Evolutionary conservation across 2,797 vertebrate genomes (phyloP).

Genomic region (Taenioides sp.): DNA sequence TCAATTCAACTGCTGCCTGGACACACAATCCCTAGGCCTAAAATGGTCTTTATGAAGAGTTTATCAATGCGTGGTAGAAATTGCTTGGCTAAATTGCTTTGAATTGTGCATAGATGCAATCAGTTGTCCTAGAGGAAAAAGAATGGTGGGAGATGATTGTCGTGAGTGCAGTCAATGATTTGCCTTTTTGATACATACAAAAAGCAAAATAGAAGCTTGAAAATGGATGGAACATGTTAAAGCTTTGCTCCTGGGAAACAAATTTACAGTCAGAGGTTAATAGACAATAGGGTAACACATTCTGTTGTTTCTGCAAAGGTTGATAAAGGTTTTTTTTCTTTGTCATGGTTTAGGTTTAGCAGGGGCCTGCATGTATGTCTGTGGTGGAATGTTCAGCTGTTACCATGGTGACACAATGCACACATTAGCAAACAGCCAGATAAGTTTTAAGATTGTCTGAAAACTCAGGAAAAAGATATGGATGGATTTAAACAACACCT

Average conservation of each 20-base stretch:
- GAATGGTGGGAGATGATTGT: slow-evolving; percentile 15
- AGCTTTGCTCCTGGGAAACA: not conserved
- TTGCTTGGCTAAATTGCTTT: slow-evolving; percentile 54
- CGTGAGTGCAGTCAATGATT: slow-evolving; percentile 18
- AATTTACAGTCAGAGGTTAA: not conserved
- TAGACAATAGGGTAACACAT: too few species aligned
- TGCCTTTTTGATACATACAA: slow-evolving; percentile 10
- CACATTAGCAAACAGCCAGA: too few species aligned
- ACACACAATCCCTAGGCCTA: slow-evolving; percentile 18
- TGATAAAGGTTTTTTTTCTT: too few species aligned
- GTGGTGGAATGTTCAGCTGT: too few species aligned
- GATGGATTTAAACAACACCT: too few species aligned
- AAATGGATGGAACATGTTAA: not conserved
- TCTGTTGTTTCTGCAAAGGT: too few species aligned
- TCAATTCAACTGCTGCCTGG: slow-evolving; percentile 31
- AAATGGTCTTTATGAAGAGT: slow-evolving; percentile 36
- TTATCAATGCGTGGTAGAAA: slow-evolving; percentile 58
- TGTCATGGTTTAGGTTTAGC: too few species aligned
- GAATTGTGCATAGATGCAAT: slow-evolving; percentile 48
- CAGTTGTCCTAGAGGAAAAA: slow-evolving; percentile 30
- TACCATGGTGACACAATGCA: too few species aligned
- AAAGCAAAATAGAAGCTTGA: not conserved
- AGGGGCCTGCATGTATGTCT: too few species aligned
- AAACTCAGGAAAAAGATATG: too few species aligned
- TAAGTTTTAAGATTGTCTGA: too few species aligned